Base-by-base conservation (phyloP, 2,113 vertebrate species). In the Cryptomyrus ogoouensis region DNA sequence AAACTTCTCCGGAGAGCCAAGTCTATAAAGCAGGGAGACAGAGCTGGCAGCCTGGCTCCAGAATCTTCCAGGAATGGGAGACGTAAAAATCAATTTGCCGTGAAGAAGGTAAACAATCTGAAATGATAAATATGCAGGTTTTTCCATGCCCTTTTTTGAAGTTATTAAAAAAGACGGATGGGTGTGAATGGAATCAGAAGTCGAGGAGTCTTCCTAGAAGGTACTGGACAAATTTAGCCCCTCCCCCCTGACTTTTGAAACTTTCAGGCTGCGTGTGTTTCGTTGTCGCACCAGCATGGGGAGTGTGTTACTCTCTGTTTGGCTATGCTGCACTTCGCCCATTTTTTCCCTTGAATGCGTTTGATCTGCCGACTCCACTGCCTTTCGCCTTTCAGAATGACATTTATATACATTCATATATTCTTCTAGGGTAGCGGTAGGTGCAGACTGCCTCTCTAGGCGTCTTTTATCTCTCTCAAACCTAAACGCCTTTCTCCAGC, bases 1-100 rank as follows among this genome's bases (percentile, higher is more conserved):
- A 95, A 95, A 94, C 94, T 96, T 94, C 94, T 96, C 95, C 93
- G 93, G 93, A 93, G 95, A 95, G 94, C 95, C 94, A 92, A 94
- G 92, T 93, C 92, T 95, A 95, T 96, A 95, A 96, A 96, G 95
- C 92, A 90, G 92, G 92, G 92, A 94, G 92, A 94, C 92, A 89
- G 94, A 92, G 93, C 94, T 96, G 95, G 95, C 95, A 94, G 94
- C 92, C 53, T 90, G 92, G 91, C 91, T 90, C 91, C 93, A 92
- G 93, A 93, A 88, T 93, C 94, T 96, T 96, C 96, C 96, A 96
- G 96, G 95, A 96, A 96, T 94, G 95, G 93, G 94, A 96, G 95
- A 97, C 93, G 95, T 96, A 95, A 96, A 96, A 97, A 95, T 96
- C 95, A 96, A 96, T 96, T 96, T 95, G 94, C 95, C 93, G 94